Base-by-base conservation (phyloP, 2,797 vertebrate genomes). In the Poecilia velifera region DNA sequence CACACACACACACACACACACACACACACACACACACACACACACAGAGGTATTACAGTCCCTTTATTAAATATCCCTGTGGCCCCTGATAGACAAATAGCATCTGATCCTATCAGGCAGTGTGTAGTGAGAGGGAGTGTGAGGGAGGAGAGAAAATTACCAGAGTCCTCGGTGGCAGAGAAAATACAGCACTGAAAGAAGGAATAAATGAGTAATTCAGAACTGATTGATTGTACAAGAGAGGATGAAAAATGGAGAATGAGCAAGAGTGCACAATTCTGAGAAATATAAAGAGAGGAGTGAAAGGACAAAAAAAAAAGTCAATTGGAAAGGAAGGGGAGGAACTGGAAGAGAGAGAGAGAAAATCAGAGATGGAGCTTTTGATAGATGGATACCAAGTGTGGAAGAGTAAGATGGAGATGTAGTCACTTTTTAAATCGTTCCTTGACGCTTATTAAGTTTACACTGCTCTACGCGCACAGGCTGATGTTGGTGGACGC, bases 61-160 rank as follows among this genome's bases (percentile, higher is more conserved):
- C 86, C 91, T 94, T 94, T 93, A 94, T 94, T 93, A 93, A 94
- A 95, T 91, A 90, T 93, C 90, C 91, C 89, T 28, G 57, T 88
- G 90, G 87, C 84, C 90, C 95, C 94, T 91, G 93, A 95, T 94
- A 95, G 96, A 94, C 95, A 92, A 92, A 95, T 94, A 92, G 94
- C 93, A 92, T 94, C 92, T 94, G 93, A 95, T 94, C 93, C 92
- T 87, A 92, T 94, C 93, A 92, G 81, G 77, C 47, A 66, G 83
- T 88, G 84, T 83, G 82, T 79, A 81, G 90, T 90, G 81, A 80
- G 83, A 84, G 87, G 82, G 75, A 82, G 87, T 83, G 80, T 4
- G 47, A 84, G 84, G 80, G 83, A 87, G 88, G 88, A 74, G 39
- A 84, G 90, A 90, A 91, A 92, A 93, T 94, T 86, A 94, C 88